Evolutionary conservation across 2,797 vertebrate species (phyloP), one percentile per base, ranked within the genome.

Genomic region (Chelon labrosus): DNA sequence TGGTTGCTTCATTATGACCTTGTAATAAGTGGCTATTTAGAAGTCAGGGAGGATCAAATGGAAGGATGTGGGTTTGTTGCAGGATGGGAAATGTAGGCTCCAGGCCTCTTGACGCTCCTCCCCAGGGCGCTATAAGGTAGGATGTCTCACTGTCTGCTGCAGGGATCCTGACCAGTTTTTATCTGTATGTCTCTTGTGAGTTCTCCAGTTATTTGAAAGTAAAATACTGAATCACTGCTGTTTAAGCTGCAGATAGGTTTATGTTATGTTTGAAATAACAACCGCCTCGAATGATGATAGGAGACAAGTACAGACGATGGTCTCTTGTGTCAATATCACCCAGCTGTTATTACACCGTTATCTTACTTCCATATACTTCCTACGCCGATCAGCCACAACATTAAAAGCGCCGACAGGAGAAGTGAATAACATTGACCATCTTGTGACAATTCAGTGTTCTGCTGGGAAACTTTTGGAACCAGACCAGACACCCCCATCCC

Each of bases 41-140:
- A 20, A 51, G 25, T 19, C 47, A 59, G 22, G 25, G 49, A 9
- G 22, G 14, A 16, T 49, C 11, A 22, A 54, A 59, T 42, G 46
- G 22, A 55, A 59, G 69, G 16, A 44, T 2, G 11, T 38, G 50
- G 5, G 35, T 64, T 42, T 41, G 44, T 49, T 63, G 38, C 35
- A 42, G 10, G 16, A 20, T 19, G 31, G 14, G 41, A 65, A 44
- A 59, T 39, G 47, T 12, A 54, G 19, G 17, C 10, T 22, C 4
- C 3, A 19, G 14, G 27, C 41, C 19, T 56, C 12, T 57, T 50
- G 1, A 59, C 35, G 46, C 35, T 38, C 58, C 10, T 55, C 10
- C 46, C 58, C 37, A 19, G 0, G 50, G 39, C 19, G 44, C 37
- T 37, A 27, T 27, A 66, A 56, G 57, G 13, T 4, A 25, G 27